phyloP scores from a whole-genome alignment of 2,797 vertebrate species.

The Lophura swinhoii region DNA sequence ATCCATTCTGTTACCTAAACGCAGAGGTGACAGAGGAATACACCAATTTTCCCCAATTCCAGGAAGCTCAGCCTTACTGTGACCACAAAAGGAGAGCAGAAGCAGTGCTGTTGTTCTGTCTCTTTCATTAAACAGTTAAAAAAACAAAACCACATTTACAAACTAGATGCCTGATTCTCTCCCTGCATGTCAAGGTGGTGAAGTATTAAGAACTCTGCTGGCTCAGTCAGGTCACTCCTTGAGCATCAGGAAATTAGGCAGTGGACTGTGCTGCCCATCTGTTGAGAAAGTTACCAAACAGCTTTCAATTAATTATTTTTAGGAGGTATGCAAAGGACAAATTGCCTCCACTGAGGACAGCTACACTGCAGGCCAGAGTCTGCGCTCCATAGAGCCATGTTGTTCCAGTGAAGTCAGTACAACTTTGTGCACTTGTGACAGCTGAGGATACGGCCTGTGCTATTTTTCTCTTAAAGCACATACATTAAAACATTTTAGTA shows the following conservation, averaged over 20 bases:
- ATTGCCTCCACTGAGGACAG: neutral
- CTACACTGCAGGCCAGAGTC: neutral
- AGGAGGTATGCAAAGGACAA: neutral
- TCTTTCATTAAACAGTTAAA: neutral
- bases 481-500: neutral
- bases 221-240: constrained; percentile 14
- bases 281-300: constrained; percentile 25
- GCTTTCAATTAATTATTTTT: constrained; percentile 43
- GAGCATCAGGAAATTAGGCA: constrained; percentile 48
- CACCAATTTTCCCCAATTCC: neutral
- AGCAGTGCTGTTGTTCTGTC: neutral
- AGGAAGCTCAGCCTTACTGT: neutral
- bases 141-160: neutral
- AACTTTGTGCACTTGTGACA: neutral
- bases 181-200: neutral
- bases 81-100: neutral
- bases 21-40: accelerated
- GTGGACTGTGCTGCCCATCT: constrained; percentile 38
- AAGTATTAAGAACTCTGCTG: constrained; percentile 39
- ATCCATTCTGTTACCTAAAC: accelerated
- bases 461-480: neutral
- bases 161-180: neutral
- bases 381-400: neutral
- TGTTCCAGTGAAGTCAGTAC: neutral
- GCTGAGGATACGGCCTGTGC: neutral